phyloP scores from a whole-genome alignment of 2,888 invertebrate species.

The Philopedon plagiatum region DNA sequence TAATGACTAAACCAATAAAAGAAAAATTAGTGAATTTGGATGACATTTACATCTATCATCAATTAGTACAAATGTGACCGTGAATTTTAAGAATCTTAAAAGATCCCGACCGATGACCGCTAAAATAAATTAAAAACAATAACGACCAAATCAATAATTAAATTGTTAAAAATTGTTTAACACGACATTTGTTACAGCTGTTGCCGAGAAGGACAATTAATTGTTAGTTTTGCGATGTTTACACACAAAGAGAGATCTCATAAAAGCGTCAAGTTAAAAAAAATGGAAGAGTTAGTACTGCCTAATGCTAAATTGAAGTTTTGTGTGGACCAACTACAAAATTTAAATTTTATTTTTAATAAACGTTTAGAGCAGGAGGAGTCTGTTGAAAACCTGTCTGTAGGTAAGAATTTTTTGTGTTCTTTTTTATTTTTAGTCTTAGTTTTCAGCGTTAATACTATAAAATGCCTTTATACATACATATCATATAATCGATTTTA shows the following conservation, averaged over 20 bases:
- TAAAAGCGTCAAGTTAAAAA: slow-evolving; percentile 58
- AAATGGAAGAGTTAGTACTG: slow-evolving; percentile 67
- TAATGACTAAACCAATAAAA: too few relatives aligned
- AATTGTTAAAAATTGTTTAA: slow-evolving; percentile 29
- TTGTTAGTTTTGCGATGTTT: slow-evolving; percentile 54
- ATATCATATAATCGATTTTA: background rate
- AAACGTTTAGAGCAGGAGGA: slow-evolving; percentile 57
- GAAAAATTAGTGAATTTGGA: background rate
- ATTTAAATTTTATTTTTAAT: slow-evolving; percentile 69
- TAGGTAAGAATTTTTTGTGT: slow-evolving; percentile 19
- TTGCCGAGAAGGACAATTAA: slow-evolving; percentile 2
- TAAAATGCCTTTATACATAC: too few relatives aligned
- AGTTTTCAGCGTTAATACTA: too few relatives aligned
- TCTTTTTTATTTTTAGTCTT: background rate
- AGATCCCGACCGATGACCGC: background rate
- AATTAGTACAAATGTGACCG: background rate
- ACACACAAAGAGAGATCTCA: slow-evolving; percentile 49
- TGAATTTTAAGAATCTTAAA: slow-evolving; percentile 20
- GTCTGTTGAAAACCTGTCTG: slow-evolving; percentile 5
- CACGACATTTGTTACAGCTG: slow-evolving; percentile 5
- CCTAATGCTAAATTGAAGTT: slow-evolving; percentile 70
- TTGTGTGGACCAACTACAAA: slow-evolving; percentile 69
- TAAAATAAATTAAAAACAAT: slow-evolving; percentile 36
- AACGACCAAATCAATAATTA: slow-evolving; percentile 44
- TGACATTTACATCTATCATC: background rate